Evolutionary conservation across 1,140 invertebrate species (phyloP), one percentile per base, ranked within the genome.

Genomic region (Xylocopa sonorina): DNA sequence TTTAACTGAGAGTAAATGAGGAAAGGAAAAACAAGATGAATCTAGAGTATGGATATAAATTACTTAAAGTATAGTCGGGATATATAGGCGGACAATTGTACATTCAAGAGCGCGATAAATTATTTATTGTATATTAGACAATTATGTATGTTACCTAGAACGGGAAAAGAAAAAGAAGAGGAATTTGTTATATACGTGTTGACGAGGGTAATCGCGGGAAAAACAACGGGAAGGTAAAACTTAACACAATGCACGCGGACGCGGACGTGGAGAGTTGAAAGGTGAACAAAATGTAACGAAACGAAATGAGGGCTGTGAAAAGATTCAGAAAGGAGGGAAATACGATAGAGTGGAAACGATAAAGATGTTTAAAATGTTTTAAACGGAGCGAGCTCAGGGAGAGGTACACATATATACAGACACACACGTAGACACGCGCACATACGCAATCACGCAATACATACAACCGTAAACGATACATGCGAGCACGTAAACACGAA

Each of bases 291-390:
- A 63, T 58, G 46, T 77, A 64, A 66, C 58, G 77, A 86, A 89
- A 89, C 88, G 89, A 92, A 91, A 89, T 86, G 90, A 91, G 91
- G 92, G 92, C 92, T 92, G 92, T 92, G 92, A 92, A 87, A 90
- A 90, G 85, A 83, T 81, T 87, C 80, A 71, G 80, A 78, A 76
- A 58, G 51, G 81, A 57, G 71, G 32, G n/a, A 57, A 51, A 69
- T 48, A 74, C 21, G 72, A 83, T 38, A 69, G 62, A 53, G 27
- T 24, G 51, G 58, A 80, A 27, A 74, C 5, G 63, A 75, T 51
- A 50, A 68, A 57, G 80, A 68, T 51, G 48, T 69, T 62, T 38
- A 78, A 71, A 55, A 50, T 63, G 63, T 89, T 89, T 88, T 73
- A n/a, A n/a, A 78, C 41, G 83, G 80, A 85, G 83, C 77, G 87